Percentiles rank a stretch among this genome's conserved stretches.
phyloP scores from a whole-genome alignment of 2,888 invertebrate genomes.

The Nephrotoma guestfalica region DNA sequence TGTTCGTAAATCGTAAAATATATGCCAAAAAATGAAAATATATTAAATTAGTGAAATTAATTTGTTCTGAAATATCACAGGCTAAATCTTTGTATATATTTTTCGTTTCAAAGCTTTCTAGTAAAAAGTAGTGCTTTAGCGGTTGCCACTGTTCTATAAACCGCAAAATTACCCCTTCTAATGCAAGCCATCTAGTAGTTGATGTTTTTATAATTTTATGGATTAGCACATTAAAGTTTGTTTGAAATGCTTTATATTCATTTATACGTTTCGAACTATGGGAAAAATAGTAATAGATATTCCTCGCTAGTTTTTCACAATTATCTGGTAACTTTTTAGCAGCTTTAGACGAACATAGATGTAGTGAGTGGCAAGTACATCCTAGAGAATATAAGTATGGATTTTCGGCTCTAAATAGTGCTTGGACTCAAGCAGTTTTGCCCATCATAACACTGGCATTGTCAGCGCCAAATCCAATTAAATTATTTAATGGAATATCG shows the following conservation, averaged over 20 bases:
- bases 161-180: not conserved
- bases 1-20: not conserved
- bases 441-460: not conserved
- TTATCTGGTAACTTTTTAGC: slow-evolving; percentile 15
- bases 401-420: slow-evolving; percentile 2
- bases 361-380: slow-evolving; percentile 18
- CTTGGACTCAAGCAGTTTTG: not conserved
- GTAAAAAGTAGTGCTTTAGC: not conserved
- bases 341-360: slow-evolving; percentile 10
- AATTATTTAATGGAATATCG: not conserved
- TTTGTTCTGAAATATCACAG: not conserved
- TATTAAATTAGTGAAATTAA: not conserved
- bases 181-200: slow-evolving; percentile 12
- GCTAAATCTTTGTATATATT: not conserved
- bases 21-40: not conserved
- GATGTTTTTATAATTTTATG: slow-evolving; percentile 18
- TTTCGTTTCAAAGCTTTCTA: not conserved
- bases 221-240: slow-evolving; percentile 15
- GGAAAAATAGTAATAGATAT: slow-evolving; percentile 17
- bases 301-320: slow-evolving; percentile 16
- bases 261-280: slow-evolving; percentile 18
- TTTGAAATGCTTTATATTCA: slow-evolving; percentile 18
- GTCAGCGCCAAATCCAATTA: not conserved
- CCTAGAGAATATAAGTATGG: slow-evolving; percentile 15
- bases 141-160: not conserved